Evolutionary conservation across 1,140 invertebrate genomes (phyloP), one percentile per base, ranked within the genome.

Genomic region (Caligus rogercresseyi): DNA sequence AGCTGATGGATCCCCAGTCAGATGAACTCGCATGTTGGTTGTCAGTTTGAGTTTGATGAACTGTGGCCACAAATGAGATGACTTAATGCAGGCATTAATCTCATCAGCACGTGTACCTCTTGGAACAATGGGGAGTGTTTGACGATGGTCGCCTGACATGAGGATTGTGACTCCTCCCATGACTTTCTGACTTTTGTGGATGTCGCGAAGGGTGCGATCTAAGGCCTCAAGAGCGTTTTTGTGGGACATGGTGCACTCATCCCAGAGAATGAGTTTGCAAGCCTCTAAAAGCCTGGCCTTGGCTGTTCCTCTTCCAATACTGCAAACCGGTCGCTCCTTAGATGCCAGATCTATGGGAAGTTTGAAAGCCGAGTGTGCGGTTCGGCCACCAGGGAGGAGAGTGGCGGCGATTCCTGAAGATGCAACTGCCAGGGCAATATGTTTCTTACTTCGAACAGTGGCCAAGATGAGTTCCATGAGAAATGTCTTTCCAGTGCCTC

Each of bases 391-490:
- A 55, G 69, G 61, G 56, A 79, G 64, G 21, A 78, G 69, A 52
- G 74, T 78, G 24, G 77, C 75, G 20, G 77, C 77, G 56, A 80
- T 78, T 60, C 76, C 77, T 24, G 77, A 78, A 53, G 73, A 77
- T 58, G 77, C 77, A 43, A 77, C 66, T 3, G 74, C 73, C 11
- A 78, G 52, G 25, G 73, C 72, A 63, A 73, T 71, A 18, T 70
- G 58, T 23, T 66, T 63, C 20, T 66, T 4, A 52, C 64, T 60
- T 65, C 69, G 56, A 11, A 73, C 59, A 31, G 58, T 52, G n/a
- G 67, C 67, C 20, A 69, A 63, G 19, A 67, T 61, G 14, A 64
- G 54, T 59, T 67, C 69, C 15, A 68, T 69, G 11, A 73, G 66
- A 11, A 70, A 74, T 43, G 66, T 71, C 54, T 74, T 72, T 31